Conservation (phyloP, 2,888 invertebrate species). For the Eupsilia transversa region DNA sequence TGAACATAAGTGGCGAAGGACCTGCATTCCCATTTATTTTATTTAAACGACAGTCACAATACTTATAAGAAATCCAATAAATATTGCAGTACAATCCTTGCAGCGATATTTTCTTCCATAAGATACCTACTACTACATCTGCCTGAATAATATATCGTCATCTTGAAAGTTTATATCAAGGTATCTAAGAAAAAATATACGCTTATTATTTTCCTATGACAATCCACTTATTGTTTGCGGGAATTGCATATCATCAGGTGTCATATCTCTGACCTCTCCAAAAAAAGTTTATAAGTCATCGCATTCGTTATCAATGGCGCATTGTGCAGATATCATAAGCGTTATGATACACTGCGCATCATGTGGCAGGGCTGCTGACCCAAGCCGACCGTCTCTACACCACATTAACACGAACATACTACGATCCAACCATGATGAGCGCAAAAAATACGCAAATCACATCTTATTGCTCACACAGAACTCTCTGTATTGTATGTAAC, state of each 20-base stretch:
- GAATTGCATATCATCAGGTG: constrained; percentile 56
- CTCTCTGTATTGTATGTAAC: constrained; percentile 10
- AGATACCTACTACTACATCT: background rate
- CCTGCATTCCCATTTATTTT: constrained; percentile 30
- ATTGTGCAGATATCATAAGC: constrained; percentile 71
- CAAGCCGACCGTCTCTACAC: constrained; percentile 58
- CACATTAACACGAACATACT: constrained; percentile 40
- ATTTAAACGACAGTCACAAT: constrained; percentile 8
- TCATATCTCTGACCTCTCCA: constrained; percentile 34
- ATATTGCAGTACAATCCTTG: constrained; percentile 7
- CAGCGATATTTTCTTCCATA: constrained; percentile 8
- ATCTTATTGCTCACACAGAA: constrained; percentile 16
- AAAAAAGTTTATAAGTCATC: constrained; percentile 63
- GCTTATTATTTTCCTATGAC: background rate
- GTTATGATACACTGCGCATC: constrained; percentile 75
- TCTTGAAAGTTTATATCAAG: background rate
- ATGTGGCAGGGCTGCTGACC: constrained; percentile 76
- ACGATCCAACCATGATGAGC: constrained; percentile 16
- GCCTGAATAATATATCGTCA: background rate
- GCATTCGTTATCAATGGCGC: constrained; percentile 73
- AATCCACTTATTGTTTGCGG: constrained; percentile 2
- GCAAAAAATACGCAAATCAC: constrained; percentile 45
- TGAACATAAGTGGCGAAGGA: background rate
- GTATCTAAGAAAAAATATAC: background rate
- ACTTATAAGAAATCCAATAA: background rate